Percentiles rank a stretch among this genome's conserved stretches.
Conservation (phyloP, 2,888 invertebrate species). For the Gastracanthus pulcherrimus region DNA sequence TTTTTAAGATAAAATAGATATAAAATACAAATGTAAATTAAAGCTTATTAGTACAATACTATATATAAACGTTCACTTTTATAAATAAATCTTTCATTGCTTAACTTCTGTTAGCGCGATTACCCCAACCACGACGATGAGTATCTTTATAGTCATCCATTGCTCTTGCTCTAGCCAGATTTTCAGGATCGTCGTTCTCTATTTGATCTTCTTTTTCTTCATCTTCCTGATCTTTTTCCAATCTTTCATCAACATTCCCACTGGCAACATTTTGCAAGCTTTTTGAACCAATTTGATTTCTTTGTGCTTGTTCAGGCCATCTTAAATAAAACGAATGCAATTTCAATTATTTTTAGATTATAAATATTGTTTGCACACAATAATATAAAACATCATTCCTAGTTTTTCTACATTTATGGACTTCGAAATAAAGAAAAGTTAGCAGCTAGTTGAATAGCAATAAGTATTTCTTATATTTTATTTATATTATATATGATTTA, state of each 20-base stretch:
- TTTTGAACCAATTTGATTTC: conserved; percentile 62
- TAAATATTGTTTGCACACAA: too few relatives aligned
- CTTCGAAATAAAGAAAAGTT: too few relatives aligned
- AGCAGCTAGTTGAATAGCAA: too few relatives aligned
- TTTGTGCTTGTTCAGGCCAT: conserved; percentile 70
- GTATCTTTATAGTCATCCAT: conserved; percentile 94
- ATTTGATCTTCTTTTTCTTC: conserved; percentile 82
- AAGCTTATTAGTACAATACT: not conserved
- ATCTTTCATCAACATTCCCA: conserved; percentile 47
- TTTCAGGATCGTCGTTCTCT: conserved; percentile 87
- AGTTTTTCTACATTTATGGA: too few relatives aligned
- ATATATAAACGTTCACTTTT: not conserved
- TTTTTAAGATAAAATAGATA: not conserved
- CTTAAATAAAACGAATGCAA: conserved; percentile 58
- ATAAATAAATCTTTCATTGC: not conserved
- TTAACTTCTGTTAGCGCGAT: conserved; percentile 88
- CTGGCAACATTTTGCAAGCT: conserved; percentile 64
- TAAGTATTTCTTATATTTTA: too few relatives aligned
- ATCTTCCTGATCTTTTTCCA: conserved; percentile 80
- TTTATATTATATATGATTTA: too few relatives aligned
- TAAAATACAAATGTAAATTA: not conserved
- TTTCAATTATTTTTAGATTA: too few relatives aligned
- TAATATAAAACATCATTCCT: too few relatives aligned
- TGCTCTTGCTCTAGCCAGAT: conserved; percentile 82
- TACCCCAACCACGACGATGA: conserved; percentile 92